Evolutionary conservation across 2,797 vertebrate genomes (phyloP), one percentile per base, ranked within the genome.

Genomic region (Gallirallus australis): DNA sequence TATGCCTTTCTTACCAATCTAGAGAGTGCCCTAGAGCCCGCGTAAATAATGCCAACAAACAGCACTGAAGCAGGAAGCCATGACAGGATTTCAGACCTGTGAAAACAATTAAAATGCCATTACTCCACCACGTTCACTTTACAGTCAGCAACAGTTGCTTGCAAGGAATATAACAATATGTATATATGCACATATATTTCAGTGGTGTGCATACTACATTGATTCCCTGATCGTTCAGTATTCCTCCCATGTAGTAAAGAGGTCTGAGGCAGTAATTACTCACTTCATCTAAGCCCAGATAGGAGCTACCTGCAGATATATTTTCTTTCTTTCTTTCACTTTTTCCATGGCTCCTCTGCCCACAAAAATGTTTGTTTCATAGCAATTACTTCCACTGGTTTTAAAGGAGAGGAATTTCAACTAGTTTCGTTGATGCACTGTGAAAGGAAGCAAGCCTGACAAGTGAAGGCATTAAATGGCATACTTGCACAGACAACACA

Each of bases 1-100:
- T 39, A 31, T 64, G 56, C 20, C 1, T 90, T 90, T 96, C 98
- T 96, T 98, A 99, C 99, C 96, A 99, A 97, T 97, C 96, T 98
- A 64, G 99, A 99, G 28, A 99, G 97, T 15, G 99, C 99, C 95
- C 98, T 98, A 81, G 99, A 99, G 42, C 99, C 99, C 14, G 99
- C 98, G 71, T 99, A 99, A 96, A 99, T 99, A 94, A 98, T 98
- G n/a, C 99, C 99, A 66, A 99, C 98, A 96, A 99, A 99, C 81
- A 99, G 97, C 57, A 98, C 59, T 0, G 99, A 99, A 45, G 98
- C 99, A 31, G 99, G 99, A 82, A 99, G 98, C 99, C 99, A 99
- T 1, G 98, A 98, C 42, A 99, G 85, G 92, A 98, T 97, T 60
- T 98, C 97, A 79, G 99, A 98, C 85, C 99, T 99, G 97, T 42